These are phyloP conservation scores for Etheostoma spectabile DNA, from an alignment of 2,113 vertebrate species.

Conservation along the genomic window DNA sequence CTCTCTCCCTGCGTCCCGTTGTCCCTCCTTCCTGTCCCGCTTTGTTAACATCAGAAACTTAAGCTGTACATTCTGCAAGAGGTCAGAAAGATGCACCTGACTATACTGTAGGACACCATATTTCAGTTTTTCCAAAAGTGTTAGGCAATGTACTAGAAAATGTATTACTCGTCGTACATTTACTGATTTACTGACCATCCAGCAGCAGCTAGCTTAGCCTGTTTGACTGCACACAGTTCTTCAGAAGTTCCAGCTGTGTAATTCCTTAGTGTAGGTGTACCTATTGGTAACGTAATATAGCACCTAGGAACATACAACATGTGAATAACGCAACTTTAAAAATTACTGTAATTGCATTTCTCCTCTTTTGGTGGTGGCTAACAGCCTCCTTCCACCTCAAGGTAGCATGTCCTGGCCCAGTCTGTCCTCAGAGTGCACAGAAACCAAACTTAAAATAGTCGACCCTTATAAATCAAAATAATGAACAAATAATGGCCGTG, in stretches of 20 bases:
- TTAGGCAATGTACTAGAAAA: not conserved
- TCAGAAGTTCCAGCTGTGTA: not conserved
- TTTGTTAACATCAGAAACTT: conserved; percentile 54
- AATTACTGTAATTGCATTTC: not conserved
- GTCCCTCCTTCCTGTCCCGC: conserved; percentile 59
- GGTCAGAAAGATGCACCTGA: conserved; percentile 33
- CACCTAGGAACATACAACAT: not conserved
- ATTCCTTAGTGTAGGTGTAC: not conserved
- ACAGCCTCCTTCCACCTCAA: not conserved
- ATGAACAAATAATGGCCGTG: not conserved
- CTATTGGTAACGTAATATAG: not conserved
- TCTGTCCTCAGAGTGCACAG: not conserved
- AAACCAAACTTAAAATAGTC: not conserved
- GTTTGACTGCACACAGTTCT: not conserved
- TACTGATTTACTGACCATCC: not conserved
- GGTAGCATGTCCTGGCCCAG: not conserved
- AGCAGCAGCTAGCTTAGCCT: not conserved
- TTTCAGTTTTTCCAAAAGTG: not conserved
- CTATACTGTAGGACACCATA: not conserved
- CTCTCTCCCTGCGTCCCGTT: conserved; percentile 39
- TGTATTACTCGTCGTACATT: not conserved
- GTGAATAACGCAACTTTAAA: not conserved
- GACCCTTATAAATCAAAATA: not conserved
- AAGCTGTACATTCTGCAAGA: conserved; percentile 31
- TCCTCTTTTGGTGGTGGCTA: not conserved